Evolutionary conservation across 2,888 invertebrate species (phyloP).

Genomic region (Nudaria mundana): DNA sequence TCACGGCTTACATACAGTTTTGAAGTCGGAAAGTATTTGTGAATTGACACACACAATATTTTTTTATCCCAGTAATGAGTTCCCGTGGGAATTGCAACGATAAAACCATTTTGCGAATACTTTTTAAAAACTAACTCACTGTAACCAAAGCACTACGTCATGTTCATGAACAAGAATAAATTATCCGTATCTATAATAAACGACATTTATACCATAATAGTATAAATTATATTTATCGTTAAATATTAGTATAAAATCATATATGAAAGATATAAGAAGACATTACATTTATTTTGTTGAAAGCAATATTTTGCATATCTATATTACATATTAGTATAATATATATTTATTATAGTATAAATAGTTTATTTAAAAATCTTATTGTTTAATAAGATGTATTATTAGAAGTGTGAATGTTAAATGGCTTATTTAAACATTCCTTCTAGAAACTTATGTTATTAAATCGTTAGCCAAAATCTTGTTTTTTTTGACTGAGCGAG

Average conservation of each 20-base stretch:
- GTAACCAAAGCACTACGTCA: not conserved
- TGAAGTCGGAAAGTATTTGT: too few species aligned
- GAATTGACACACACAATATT: too few species aligned
- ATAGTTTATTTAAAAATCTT: constrained; percentile 12
- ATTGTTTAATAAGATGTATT: too few species aligned
- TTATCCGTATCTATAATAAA: constrained; percentile 1
- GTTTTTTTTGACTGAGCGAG: too few species aligned
- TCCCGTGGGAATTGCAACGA: not conserved
- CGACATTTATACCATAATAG: not conserved
- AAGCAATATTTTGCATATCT: constrained; percentile 35
- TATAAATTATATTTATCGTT: constrained; percentile 1
- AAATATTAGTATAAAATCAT: not conserved
- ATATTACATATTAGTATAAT: constrained; percentile 19
- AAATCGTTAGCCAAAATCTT: constrained; percentile 26
- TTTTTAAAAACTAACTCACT: too few species aligned
- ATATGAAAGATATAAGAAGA: not conserved
- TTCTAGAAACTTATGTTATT: constrained; percentile 26
- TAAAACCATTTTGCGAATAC: not conserved
- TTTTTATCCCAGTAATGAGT: too few species aligned
- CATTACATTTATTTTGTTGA: constrained; percentile 7
- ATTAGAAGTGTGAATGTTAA: constrained; percentile 14
- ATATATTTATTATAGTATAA: constrained; percentile 11
- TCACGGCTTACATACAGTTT: too few species aligned
- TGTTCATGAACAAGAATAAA: constrained; percentile 1
- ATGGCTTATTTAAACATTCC: constrained; percentile 28